These are phyloP conservation scores for Limnothrissa miodon DNA, from an alignment of 2,113 vertebrate species.

Conservation along the genomic window DNA sequence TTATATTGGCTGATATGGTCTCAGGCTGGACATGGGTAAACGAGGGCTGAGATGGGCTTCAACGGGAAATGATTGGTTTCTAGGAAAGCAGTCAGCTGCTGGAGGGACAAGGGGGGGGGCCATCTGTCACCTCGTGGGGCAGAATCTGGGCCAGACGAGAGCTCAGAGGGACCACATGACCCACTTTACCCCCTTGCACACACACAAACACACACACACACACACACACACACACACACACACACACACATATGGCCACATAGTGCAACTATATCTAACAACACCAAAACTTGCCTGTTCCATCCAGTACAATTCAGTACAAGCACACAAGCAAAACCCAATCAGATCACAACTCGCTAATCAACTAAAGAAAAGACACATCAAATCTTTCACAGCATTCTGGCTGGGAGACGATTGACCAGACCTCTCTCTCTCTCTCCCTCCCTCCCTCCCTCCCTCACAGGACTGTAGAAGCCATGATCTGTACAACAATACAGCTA, in stretches of 20 bases:
- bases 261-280: neutral
- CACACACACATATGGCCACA: conserved; percentile 7
- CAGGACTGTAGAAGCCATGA: neutral
- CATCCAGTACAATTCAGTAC: neutral
- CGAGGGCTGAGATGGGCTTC: conserved; percentile 18
- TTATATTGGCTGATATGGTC: neutral
- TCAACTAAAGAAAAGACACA: neutral
- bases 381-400: neutral
- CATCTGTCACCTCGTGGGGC: conserved; percentile 25
- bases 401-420: neutral
- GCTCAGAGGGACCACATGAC: conserved; percentile 12
- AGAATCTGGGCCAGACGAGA: conserved; percentile 32
- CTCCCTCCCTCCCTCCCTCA: neutral
- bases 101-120: neutral
- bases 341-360: neutral
- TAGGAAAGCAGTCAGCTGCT: conserved; percentile 15
- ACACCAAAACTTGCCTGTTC: neutral
- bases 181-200: conserved; percentile 3
- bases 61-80: conserved; percentile 30
- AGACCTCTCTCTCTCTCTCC: neutral
- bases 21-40: neutral
- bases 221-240: conserved; percentile 22
- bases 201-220: neutral
- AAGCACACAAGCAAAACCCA: neutral
- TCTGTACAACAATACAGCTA: neutral